A percentile compares a stretch with the other conserved stretches of the same genome.
Conservation (phyloP, 2,113 vertebrate genomes). For the Diadophis punctatus region DNA sequence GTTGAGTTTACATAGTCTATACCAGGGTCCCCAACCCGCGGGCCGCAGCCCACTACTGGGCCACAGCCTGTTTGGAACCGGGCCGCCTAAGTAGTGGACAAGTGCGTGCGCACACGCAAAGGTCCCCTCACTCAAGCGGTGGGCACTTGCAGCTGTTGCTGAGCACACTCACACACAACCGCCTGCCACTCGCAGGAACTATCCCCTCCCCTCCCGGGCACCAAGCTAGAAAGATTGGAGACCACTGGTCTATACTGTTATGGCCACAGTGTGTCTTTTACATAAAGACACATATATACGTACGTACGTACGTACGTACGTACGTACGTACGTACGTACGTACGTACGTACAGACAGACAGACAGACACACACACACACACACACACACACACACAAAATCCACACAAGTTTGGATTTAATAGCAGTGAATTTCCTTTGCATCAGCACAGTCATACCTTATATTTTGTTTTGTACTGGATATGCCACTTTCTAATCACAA, state of each 20-base stretch:
- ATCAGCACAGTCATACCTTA: background rate
- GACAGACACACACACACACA: background rate
- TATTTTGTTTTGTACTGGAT: background rate
- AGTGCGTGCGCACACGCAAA: background rate
- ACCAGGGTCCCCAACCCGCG: background rate
- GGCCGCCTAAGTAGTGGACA: background rate
- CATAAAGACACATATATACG: background rate
- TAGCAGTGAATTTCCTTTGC: background rate
- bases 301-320: no score
- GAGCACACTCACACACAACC: rapidly evolving
- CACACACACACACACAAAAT: background rate
- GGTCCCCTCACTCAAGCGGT: background rate
- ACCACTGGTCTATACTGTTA: background rate
- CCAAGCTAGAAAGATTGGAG: background rate
- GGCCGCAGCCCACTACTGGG: no score
- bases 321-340: no score
- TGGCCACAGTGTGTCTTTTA: background rate
- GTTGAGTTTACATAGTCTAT: background rate
- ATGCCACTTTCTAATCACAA: background rate
- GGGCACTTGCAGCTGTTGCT: background rate
- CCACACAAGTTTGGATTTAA: background rate
- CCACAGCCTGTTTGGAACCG: no score
- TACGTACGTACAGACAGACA: no score
- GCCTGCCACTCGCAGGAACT: background rate
- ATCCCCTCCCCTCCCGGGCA: no score